These are phyloP conservation scores for Mesorhabditis belari DNA, from an alignment of 2,888 invertebrate genomes.

Conservation along the genomic window DNA sequence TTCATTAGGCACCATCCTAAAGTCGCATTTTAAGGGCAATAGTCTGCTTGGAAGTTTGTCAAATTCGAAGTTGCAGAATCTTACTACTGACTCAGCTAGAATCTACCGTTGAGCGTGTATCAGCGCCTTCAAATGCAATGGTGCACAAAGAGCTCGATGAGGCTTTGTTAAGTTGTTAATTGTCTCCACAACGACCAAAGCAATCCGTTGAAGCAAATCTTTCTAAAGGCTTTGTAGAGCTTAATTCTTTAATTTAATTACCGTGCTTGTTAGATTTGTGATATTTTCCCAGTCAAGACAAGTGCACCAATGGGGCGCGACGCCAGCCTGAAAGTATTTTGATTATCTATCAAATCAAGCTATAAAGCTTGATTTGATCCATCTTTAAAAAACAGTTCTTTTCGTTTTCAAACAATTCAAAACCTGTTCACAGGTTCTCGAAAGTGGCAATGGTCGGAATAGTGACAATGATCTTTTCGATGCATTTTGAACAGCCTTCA, in stretches of 20 bases:
- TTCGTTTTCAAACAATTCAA: too few species aligned
- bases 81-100: neutral
- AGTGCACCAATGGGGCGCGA: constrained; percentile 92
- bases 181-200: too few species aligned
- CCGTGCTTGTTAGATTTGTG: constrained; percentile 1
- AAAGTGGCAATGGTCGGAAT: constrained; percentile 32
- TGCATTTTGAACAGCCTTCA: constrained; percentile 4
- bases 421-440: constrained; percentile 36
- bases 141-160: too few species aligned
- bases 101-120: constrained; percentile 65
- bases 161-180: too few species aligned
- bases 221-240: constrained; percentile 10
- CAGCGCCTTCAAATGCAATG: constrained; percentile 62
- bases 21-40: too few species aligned
- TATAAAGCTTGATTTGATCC: too few species aligned
- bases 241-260: too few species aligned
- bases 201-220: too few species aligned
- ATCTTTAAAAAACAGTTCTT: too few species aligned
- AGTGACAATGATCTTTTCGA: constrained; percentile 33
- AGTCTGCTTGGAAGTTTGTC: too few species aligned
- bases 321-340: constrained; percentile 73
- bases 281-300: constrained; percentile 74
- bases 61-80: too few species aligned
- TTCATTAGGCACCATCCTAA: constrained; percentile 64
- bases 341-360: too few species aligned